phyloP scores from a whole-genome alignment of 2,113 vertebrate genomes.

The Heteronetta atricapilla region DNA sequence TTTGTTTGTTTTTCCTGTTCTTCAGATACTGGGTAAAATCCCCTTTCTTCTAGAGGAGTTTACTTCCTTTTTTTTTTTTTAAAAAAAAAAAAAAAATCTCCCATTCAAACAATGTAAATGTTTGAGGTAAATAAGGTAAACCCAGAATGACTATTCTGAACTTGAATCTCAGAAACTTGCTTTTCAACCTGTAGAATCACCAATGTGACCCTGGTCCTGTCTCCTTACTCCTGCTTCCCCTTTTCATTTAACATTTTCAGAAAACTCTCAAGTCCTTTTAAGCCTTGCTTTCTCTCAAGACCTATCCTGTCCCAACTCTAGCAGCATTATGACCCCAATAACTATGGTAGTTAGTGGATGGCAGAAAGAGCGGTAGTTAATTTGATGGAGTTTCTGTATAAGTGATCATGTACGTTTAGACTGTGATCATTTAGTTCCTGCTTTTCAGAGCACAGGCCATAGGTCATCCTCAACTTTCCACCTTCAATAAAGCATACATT shows the following conservation, averaged over 20 bases:
- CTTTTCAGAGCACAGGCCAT: neutral
- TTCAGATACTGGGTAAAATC: neutral
- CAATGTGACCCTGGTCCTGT: neutral
- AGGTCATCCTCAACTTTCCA: neutral
- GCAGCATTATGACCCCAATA: neutral
- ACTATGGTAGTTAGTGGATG: neutral
- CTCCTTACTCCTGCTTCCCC: neutral
- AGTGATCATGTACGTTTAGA: neutral
- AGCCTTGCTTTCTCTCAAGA: neutral
- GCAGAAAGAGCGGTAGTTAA: neutral
- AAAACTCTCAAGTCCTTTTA: neutral
- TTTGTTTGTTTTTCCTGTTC: neutral
- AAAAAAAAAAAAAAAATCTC: no score
- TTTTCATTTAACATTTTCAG: slow-evolving; percentile 10
- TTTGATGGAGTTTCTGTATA: neutral
- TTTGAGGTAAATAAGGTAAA: neutral
- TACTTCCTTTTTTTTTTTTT: neutral
- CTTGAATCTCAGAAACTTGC: neutral
- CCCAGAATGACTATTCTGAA: neutral
- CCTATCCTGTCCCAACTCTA: neutral
- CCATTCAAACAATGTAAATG: neutral
- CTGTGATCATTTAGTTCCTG: neutral
- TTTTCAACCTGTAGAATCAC: neutral
- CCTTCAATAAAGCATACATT: neutral
- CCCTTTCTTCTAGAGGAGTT: neutral